Conservation (phyloP, 2,113 vertebrate genomes). For the Alouatta palliata region DNA sequence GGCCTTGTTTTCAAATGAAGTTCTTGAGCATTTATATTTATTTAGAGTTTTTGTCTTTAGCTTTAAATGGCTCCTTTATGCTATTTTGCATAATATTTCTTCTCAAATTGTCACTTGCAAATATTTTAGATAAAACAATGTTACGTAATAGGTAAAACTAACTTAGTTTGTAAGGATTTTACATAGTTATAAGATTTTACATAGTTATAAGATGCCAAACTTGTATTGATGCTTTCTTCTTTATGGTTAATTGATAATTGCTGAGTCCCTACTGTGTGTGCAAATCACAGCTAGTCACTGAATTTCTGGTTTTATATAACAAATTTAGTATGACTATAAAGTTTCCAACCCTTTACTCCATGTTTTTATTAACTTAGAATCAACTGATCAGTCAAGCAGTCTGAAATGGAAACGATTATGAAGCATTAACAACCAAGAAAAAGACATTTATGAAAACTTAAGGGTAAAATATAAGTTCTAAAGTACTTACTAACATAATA, state of each 20-base stretch:
- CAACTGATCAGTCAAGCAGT: constrained; percentile 20
- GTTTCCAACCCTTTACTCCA: background rate
- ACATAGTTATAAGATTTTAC: constrained; percentile 5
- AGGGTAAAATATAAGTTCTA: constrained; percentile 35
- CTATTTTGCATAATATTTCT: background rate
- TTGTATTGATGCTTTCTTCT: background rate
- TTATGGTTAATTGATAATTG: constrained; percentile 41
- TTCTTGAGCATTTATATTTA: background rate
- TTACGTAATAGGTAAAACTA: constrained; percentile 19
- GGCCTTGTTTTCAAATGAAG: background rate
- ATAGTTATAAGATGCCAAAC: background rate
- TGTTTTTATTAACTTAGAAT: constrained; percentile 50
- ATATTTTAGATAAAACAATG: constrained; percentile 23
- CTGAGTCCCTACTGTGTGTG: background rate
- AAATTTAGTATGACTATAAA: constrained; percentile 14
- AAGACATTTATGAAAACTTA: background rate
- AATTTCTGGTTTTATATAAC: background rate
- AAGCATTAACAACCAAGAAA: constrained; percentile 27
- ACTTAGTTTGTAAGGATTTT: constrained; percentile 28
- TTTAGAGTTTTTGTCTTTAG: background rate
- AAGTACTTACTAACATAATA: constrained; percentile 32
- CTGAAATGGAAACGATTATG: constrained; percentile 25
- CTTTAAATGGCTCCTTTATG: constrained; percentile 2
- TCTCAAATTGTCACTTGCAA: background rate
- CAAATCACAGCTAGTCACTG: background rate